These are phyloP conservation scores for Eupeodes luniger DNA, from an alignment of 2,888 invertebrate species.

Conservation along the genomic window DNA sequence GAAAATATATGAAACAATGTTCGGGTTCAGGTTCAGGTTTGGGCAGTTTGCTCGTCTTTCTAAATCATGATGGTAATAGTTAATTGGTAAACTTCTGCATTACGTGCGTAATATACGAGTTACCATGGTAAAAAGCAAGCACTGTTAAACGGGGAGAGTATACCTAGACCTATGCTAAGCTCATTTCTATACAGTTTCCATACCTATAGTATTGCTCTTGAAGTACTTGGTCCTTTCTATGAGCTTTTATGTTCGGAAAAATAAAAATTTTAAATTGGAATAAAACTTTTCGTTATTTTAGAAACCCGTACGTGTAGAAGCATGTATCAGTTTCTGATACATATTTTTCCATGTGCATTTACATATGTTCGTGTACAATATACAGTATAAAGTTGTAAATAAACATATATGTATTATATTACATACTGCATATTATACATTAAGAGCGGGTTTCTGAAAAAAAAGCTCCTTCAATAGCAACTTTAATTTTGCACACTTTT, in stretches of 20 bases:
- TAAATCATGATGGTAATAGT: constrained; percentile 70
- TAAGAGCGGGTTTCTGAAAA: neutral
- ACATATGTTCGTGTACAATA: neutral
- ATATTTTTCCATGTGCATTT: neutral
- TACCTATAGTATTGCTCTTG: neutral
- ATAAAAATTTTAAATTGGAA: constrained; percentile 69
- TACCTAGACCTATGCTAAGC: neutral
- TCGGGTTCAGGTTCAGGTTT: neutral
- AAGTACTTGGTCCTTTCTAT: neutral
- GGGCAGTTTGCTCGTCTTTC: constrained; percentile 53
- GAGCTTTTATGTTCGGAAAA: constrained; percentile 37
- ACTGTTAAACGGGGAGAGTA: neutral
- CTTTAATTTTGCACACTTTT: constrained; percentile 48
- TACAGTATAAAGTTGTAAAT: no score
- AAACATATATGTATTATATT: no score
- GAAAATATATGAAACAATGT: constrained; percentile 50
- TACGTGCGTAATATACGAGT: constrained; percentile 70
- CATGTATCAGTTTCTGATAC: neutral
- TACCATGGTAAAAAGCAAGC: constrained; percentile 41
- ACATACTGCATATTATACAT: no score
- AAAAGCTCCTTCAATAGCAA: constrained; percentile 33
- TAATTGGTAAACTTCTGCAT: constrained; percentile 74
- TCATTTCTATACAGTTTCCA: neutral
- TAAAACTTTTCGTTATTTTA: constrained; percentile 63
- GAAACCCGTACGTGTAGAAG: constrained; percentile 40